Conservation (phyloP, 2,888 invertebrate species). For the Allygus modestus region DNA sequence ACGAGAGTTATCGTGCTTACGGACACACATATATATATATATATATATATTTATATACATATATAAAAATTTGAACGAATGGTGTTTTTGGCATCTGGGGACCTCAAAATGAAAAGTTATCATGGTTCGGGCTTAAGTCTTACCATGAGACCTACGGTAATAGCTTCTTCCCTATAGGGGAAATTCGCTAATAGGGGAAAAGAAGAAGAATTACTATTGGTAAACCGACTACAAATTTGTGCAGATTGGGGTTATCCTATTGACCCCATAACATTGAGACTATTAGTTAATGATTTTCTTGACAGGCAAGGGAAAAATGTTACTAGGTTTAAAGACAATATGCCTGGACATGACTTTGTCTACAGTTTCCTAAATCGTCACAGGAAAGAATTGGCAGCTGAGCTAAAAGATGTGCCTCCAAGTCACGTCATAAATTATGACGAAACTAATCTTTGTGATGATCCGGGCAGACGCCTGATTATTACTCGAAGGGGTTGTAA, state of each 20-base stretch:
- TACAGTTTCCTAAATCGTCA: slow-evolving; percentile 68
- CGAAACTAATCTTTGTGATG: slow-evolving; percentile 71
- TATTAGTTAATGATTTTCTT: slow-evolving; percentile 69
- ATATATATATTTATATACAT: no score
- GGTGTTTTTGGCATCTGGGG: no score
- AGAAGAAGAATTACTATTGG: slow-evolving; percentile 64
- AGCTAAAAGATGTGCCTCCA: slow-evolving; percentile 64
- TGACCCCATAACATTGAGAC: slow-evolving; percentile 67
- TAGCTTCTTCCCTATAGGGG: no score
- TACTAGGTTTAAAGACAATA: slow-evolving; percentile 67
- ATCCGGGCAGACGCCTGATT: slow-evolving; percentile 69
- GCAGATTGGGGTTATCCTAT: slow-evolving; percentile 69
- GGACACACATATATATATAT: no score
- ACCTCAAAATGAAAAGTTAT: no score
- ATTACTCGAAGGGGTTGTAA: slow-evolving; percentile 65
- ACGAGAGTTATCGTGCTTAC: no score
- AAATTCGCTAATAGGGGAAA: no score
- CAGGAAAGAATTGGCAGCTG: slow-evolving; percentile 67
- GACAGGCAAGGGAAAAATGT: slow-evolving; percentile 67
- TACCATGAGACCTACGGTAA: no score
- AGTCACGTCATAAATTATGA: slow-evolving; percentile 71
- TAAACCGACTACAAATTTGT: slow-evolving; percentile 64
- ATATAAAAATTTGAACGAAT: no score
- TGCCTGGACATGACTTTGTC: slow-evolving; percentile 68
- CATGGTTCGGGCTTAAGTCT: no score